Evolutionary conservation across 2,113 vertebrate genomes (phyloP).

Genomic region (Oplegnathus fasciatus): DNA sequence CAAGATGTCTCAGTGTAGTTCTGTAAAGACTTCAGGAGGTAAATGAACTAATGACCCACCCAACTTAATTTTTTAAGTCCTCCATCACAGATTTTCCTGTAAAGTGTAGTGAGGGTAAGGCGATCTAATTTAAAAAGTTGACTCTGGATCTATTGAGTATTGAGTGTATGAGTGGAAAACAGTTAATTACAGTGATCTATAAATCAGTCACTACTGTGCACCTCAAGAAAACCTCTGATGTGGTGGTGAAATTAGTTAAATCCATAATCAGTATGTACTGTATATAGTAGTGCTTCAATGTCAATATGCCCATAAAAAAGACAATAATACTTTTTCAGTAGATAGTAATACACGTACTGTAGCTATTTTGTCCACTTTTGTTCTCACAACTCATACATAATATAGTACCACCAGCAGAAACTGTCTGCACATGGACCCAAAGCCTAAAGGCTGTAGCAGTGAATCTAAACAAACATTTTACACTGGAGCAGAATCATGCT

Average conservation of each 20-base stretch:
- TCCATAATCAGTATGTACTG: background rate
- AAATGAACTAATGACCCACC: background rate
- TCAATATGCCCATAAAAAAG: background rate
- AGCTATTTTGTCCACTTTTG: background rate
- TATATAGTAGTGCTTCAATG: background rate
- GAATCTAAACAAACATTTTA: conserved; percentile 76
- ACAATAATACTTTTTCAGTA: background rate
- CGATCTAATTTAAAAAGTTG: background rate
- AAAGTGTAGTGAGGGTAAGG: background rate
- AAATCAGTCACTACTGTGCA: conserved; percentile 17
- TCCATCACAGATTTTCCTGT: conserved; percentile 7
- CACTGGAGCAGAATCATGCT: conserved; percentile 53
- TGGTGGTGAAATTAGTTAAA: background rate
- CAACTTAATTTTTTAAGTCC: background rate
- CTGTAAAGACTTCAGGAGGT: background rate
- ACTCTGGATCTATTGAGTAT: conserved; percentile 13
- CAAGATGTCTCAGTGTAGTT: background rate
- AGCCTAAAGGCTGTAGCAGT: conserved; percentile 39
- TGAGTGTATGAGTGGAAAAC: background rate
- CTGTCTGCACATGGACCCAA: conserved; percentile 23
- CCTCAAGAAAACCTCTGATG: background rate
- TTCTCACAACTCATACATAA: background rate
- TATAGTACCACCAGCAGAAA: background rate
- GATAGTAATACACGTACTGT: background rate
- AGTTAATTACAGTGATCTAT: conserved; percentile 24